Evolutionary conservation across 1,140 invertebrate genomes (phyloP), one percentile per base, ranked within the genome.

Genomic region (Stenopsyche tienmushanensis): DNA sequence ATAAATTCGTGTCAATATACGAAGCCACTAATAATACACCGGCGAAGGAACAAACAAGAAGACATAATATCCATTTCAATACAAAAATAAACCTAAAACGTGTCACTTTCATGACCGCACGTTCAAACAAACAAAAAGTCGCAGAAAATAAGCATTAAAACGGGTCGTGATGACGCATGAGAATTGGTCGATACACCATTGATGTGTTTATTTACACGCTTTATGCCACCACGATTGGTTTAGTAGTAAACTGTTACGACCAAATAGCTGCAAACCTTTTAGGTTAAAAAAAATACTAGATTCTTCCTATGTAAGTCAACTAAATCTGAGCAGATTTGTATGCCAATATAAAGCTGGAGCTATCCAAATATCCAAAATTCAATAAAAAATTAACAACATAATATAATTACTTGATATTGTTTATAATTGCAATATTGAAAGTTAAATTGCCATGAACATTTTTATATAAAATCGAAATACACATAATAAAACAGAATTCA

Each of bases 41-140:
- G 18, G 2, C 41, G 41, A 42, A 15, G 2, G 41, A 17, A 42
- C 2, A 42, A 9, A 3, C 1, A 9, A 9, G 2, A 13, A 17
- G 18, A 42, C 9, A 21, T 49, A 5, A 21, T 20, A 21, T 5
- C 13, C 10, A 20, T 17, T 49, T 49, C 23, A 3, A 49, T 21
- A 49, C 18, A 20, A 49, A 49, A 49, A 49, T 49, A 49, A 49
- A 49, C 45, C 18, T 20, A 21, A 49, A 49, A 20, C 45, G 45
- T 49, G 45, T 49, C 45, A 49, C 8, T 49, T 49, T 17, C 45
- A 49, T 21, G 45, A 49, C 13, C 45, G 13, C 45, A 49, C 18
- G 45, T 49, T 21, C 5, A 49, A 17, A 10, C 18, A 49, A 49
- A 9, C 13, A 20, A 49, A 49, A 49, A 21, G 45, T 49, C 45